Percentiles rank a stretch among this genome's conserved stretches.
These are phyloP conservation scores for Pogonomyrmex californicus DNA, from an alignment of 1,140 invertebrate species.

Conservation along the genomic window DNA sequence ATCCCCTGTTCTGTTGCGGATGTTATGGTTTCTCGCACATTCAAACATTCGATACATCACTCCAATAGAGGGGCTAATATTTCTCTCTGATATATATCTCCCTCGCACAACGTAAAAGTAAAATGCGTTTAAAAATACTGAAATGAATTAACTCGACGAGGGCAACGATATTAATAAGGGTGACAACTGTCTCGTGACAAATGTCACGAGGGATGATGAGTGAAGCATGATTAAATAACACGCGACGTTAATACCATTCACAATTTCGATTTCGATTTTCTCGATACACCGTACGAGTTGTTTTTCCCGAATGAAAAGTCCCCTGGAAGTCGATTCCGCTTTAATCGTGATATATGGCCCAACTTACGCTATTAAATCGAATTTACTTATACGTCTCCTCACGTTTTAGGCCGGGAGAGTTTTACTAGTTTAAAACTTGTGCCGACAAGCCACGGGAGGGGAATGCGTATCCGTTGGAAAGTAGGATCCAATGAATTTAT, in stretches of 20 bases:
- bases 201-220: neutral
- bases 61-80: slow-evolving; percentile 7
- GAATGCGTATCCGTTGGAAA: slow-evolving; percentile 55
- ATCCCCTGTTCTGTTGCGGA: slow-evolving; percentile 3
- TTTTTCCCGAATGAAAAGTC: slow-evolving; percentile 19
- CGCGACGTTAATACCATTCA: neutral
- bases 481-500: slow-evolving; percentile 68
- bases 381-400: slow-evolving; percentile 69
- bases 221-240: neutral
- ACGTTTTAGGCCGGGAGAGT: slow-evolving; percentile 62
- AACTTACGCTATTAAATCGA: slow-evolving; percentile 73
- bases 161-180: too few relatives aligned
- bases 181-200: neutral
- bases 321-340: neutral
- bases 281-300: slow-evolving; percentile 15
- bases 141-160: neutral
- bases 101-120: neutral
- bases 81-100: slow-evolving; percentile 1
- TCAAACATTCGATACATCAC: slow-evolving; percentile 59
- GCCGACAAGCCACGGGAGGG: neutral
- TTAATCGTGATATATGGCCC: slow-evolving; percentile 57
- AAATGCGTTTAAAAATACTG: neutral
- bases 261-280: neutral
- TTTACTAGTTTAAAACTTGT: slow-evolving; percentile 64
- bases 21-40: slow-evolving; percentile 53